Base-by-base conservation (phyloP, 2,113 vertebrate species). In the Cyprinodon tularosa region DNA sequence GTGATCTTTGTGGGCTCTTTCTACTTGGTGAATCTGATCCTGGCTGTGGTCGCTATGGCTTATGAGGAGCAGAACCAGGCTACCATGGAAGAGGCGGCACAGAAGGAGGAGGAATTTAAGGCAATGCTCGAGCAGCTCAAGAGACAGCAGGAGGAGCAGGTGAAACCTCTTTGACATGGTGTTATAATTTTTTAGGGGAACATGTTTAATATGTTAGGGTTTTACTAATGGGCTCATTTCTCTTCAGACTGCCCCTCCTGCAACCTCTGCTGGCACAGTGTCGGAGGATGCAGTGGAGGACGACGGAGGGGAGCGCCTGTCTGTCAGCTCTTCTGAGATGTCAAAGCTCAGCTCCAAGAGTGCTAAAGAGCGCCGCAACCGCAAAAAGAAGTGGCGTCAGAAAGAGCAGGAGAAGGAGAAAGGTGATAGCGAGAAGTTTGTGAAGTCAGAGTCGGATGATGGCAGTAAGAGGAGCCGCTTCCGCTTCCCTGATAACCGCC, bases 51-150 rank as follows among this genome's bases (percentile, higher is more conserved):
- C 3, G 98, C 98, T 77, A 99, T 99, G 97, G 97, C 97, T 42
- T 99, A 99, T 0, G 98, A 99, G 87, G 98, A 99, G 83, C 98
- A 99, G 94, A 99, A 99, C 91, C 98, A 99, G 88, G 98, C 98
- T 3, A 99, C 98, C 0, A 86, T 98, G 88, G 97, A 98, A 87
- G 98, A 99, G 88, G 98, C 97, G 0, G 93, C 93, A 82, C 98
- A 95, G 90, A 99, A 99, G 74, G 97, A 99, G 81, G 96, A 96
- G 2, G 97, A 99, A 71, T 99, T 99, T 88, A 98, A 99, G 76
- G 96, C 96, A 62, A 99, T 99, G 98, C 84, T 99, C 90, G 98
- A 99, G 38, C 97, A 99, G 71, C 82, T 99, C 60, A 99, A 97
- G 85, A 99, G 94, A 79, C 96, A 98, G 48, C 97, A 99, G 83